phyloP scores from a whole-genome alignment of 2,113 vertebrate species.

The Gymnogyps californianus region DNA sequence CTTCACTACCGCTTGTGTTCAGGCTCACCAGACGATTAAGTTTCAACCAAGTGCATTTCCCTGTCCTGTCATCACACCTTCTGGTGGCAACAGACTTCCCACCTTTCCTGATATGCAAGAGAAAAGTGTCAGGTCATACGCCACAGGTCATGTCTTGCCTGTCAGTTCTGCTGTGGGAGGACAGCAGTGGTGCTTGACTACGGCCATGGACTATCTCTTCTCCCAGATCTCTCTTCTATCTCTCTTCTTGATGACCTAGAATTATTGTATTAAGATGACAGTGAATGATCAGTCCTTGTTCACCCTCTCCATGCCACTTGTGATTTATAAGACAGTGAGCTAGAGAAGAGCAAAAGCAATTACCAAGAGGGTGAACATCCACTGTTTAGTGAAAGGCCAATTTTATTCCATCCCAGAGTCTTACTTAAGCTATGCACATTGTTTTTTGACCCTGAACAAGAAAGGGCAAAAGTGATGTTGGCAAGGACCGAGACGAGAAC shows the following conservation, averaged over 20 bases:
- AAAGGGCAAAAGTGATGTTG: not conserved
- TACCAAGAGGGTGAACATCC: not conserved
- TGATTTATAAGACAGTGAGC: not conserved
- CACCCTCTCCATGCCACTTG: not conserved
- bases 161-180: not conserved
- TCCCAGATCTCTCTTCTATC: not conserved
- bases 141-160: not conserved
- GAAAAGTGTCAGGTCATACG: not conserved
- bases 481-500: not conserved
- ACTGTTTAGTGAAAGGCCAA: not conserved
- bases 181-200: not conserved
- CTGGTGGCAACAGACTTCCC: not conserved
- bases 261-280: not conserved
- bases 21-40: not conserved
- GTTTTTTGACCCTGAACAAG: not conserved
- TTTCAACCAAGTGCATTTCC: not conserved
- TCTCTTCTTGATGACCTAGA: not conserved
- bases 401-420: not conserved
- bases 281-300: not conserved
- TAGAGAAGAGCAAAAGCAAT: not conserved
- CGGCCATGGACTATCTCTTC: accelerated
- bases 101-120: not conserved
- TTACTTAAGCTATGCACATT: not conserved
- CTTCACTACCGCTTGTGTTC: not conserved
- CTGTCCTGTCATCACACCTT: not conserved